phyloP scores from a whole-genome alignment of 2,888 invertebrate genomes.

The Cremastinae sp. region DNA sequence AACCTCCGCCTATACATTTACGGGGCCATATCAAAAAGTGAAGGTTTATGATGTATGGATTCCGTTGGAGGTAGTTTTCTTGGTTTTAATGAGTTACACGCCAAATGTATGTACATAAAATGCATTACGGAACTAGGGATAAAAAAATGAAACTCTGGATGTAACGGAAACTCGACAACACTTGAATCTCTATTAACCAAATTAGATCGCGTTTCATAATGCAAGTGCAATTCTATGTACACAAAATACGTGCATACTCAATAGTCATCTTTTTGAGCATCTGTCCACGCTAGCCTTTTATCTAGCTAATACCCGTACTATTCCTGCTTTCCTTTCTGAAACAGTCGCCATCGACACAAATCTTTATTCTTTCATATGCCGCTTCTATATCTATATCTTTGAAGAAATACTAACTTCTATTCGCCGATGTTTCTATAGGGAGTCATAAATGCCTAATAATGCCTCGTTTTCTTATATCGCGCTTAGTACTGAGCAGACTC shows the following conservation, averaged over 20 bases:
- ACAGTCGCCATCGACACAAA: slow-evolving; percentile 31
- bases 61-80: slow-evolving; percentile 40
- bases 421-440: slow-evolving; percentile 71
- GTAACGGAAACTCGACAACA: slow-evolving; percentile 38
- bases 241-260: slow-evolving; percentile 72
- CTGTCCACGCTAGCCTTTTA: slow-evolving; percentile 48
- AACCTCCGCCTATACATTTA: slow-evolving; percentile 69
- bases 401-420: slow-evolving; percentile 60
- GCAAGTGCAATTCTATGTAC: slow-evolving; percentile 78
- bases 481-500: slow-evolving; percentile 50
- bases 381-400: slow-evolving; percentile 32
- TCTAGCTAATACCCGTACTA: slow-evolving; percentile 19
- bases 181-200: slow-evolving; percentile 74
- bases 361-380: slow-evolving; percentile 41
- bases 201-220: slow-evolving; percentile 77
- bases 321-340: slow-evolving; percentile 10
- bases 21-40: neutral
- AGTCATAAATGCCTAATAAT: slow-evolving; percentile 77
- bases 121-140: too few relatives aligned
- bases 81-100: too few relatives aligned
- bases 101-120: too few relatives aligned
- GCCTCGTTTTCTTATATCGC: slow-evolving; percentile 75
- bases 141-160: slow-evolving; percentile 19
- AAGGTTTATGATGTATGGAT: slow-evolving; percentile 42
- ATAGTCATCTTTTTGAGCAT: slow-evolving; percentile 69